Evolutionary conservation across 2,888 invertebrate genomes (phyloP).

Genomic region (Acanthoscelides obtectus): DNA sequence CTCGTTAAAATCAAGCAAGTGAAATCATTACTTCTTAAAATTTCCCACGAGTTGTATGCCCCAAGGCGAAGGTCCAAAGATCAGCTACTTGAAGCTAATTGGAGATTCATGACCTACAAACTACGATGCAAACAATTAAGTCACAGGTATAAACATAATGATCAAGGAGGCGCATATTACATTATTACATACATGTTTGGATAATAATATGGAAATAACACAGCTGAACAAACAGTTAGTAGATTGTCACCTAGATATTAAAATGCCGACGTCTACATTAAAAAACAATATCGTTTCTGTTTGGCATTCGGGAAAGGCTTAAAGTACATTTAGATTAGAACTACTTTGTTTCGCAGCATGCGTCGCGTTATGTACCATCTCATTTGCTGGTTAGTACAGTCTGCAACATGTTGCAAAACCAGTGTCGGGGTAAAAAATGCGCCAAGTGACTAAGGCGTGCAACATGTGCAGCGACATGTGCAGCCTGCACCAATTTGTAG

Average conservation of each 20-base stretch:
- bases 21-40: no score
- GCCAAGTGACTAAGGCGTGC: no score
- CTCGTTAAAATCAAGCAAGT: no score
- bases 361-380: no score
- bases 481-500: no score
- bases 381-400: no score
- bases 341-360: no score
- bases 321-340: no score
- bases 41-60: not conserved
- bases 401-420: no score
- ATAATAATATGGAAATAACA: not conserved
- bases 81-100: not conserved
- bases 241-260: not conserved
- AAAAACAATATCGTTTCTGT: not conserved
- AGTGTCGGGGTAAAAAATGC: no score
- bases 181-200: not conserved
- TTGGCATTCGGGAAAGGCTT: not conserved
- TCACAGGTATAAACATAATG: not conserved
- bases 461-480: no score
- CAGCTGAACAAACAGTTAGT: not conserved
- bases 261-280: not conserved
- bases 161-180: not conserved
- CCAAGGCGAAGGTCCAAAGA: not conserved
- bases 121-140: not conserved
- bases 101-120: not conserved